Base-by-base conservation (phyloP, 1,140 invertebrate genomes). In the Meloidogyne chitwoodi region DNA sequence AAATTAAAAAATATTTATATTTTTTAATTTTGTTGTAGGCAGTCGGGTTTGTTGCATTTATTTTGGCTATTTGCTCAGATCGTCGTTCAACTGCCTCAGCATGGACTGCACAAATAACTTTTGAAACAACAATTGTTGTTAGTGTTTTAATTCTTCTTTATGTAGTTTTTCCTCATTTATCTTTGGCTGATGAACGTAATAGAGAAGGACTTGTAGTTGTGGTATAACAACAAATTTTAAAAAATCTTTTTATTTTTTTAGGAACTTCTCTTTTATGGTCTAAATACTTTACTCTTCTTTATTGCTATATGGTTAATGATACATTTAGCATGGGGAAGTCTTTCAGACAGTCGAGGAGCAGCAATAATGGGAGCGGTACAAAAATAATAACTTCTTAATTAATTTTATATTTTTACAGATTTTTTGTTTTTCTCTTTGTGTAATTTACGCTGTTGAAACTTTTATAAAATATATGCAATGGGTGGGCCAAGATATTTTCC, bases 91-190 rank as follows among this genome's bases (percentile, higher is more conserved):
- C 85, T 14, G 83, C 75, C 14, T 76, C 83, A 14, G 85, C 86
- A 19, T 86, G 85, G 85, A 80, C 84, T 38, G 85, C 87, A 68
- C 85, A 86, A 72, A 87, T 86, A 56, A 76, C 85, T 16, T 86
- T 86, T 68, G 85, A 87, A 75, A 80, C 80, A 22, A 80, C 87
- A 56, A 66, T 87, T 12, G 78, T 86, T 27, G 84, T 86, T 24
- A 56, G 68, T 67, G 73, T 68, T 14, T 71, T 86, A 22, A 69
- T 86, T 19, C 68, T 86, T n/a, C 83, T 83, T 27, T 86, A 86
- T 71, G 84, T 87, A 22, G 76, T 83, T n/a, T 86, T 86, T 72
- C 85, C 85, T 24, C 85, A 86, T 74, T 75, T 86, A 62, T 84
- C 86, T 14, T 63, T 86, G 14, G 66, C 78, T n/a, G 84, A 86